Conservation (phyloP, 2,797 vertebrate genomes). For the Phalloptychus januarius region DNA sequence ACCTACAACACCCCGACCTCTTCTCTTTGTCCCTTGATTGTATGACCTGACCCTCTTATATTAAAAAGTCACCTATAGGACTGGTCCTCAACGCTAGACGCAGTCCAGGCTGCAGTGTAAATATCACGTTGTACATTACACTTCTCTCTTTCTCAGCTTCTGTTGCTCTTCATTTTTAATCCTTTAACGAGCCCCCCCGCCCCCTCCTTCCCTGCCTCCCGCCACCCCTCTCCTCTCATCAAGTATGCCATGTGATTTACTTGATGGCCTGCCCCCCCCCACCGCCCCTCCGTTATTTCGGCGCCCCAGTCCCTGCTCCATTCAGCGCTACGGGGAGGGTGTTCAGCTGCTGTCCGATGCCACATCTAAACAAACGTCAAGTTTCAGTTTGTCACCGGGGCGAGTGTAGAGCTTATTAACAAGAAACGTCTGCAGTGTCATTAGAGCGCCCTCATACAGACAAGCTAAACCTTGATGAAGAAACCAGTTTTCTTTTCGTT, state of each 20-base stretch:
- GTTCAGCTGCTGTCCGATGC: conserved; percentile 87
- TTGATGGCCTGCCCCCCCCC: conserved; percentile 58
- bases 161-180: conserved; percentile 85
- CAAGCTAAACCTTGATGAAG: conserved; percentile 85
- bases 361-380: conserved; percentile 78
- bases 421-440: conserved; percentile 87
- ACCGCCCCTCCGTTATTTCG: conserved; percentile 51
- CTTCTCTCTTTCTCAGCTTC: conserved; percentile 81
- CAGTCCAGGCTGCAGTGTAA: conserved; percentile 96
- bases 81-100: conserved; percentile 98
- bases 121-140: conserved; percentile 99
- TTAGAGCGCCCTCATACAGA: conserved; percentile 84
- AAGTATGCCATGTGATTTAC: conserved; percentile 72
- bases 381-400: conserved; percentile 87
- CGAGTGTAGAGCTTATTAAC: conserved; percentile 84
- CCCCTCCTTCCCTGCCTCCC: conserved; percentile 31
- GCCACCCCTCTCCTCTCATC: conserved; percentile 46
- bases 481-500: conserved; percentile 86
- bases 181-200: conserved; percentile 56
- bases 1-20: conserved; percentile 99
- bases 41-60: conserved; percentile 95
- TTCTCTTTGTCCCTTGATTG: conserved; percentile 99
- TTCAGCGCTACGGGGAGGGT: conserved; percentile 59
- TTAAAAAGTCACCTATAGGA: conserved; percentile 98
- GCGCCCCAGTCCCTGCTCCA: conserved; percentile 44